Conservation (phyloP, 2,113 vertebrate genomes). For the Pandion haliaetus region DNA sequence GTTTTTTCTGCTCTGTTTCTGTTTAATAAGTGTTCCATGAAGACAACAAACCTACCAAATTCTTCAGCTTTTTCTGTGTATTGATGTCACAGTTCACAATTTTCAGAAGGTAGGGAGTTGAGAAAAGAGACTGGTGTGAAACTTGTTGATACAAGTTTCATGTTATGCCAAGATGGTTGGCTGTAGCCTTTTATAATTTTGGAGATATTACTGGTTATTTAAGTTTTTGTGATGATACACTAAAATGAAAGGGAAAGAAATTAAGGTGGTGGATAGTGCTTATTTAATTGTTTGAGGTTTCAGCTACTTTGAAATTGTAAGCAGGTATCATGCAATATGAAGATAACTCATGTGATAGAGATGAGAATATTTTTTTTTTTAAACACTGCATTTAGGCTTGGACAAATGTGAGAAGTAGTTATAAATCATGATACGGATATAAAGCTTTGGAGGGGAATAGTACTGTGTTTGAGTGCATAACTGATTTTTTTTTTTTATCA, state of each 20-base stretch:
- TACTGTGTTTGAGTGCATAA: background rate
- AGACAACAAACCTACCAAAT: background rate
- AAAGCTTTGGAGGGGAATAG: background rate
- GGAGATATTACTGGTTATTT: background rate
- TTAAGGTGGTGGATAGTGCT: background rate
- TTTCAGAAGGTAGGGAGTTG: background rate
- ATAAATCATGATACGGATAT: background rate
- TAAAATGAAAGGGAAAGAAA: background rate
- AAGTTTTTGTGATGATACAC: background rate
- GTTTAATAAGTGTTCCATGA: background rate
- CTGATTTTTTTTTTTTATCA: background rate
- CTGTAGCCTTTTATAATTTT: background rate
- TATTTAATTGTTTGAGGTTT: background rate
- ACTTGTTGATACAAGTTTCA: background rate
- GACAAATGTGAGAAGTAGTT: background rate
- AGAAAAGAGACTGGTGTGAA: background rate
- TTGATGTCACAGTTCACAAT: background rate
- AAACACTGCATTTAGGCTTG: background rate
- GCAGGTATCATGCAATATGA: background rate
- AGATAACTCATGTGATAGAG: background rate
- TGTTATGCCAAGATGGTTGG: background rate
- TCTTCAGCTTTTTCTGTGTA: background rate
- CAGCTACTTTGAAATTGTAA: background rate
- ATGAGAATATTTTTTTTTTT: background rate
- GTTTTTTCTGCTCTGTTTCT: fast-evolving